These are phyloP conservation scores for Drosophila malerkotliana DNA, from an alignment of 1,140 invertebrate species.

Conservation along the genomic window DNA sequence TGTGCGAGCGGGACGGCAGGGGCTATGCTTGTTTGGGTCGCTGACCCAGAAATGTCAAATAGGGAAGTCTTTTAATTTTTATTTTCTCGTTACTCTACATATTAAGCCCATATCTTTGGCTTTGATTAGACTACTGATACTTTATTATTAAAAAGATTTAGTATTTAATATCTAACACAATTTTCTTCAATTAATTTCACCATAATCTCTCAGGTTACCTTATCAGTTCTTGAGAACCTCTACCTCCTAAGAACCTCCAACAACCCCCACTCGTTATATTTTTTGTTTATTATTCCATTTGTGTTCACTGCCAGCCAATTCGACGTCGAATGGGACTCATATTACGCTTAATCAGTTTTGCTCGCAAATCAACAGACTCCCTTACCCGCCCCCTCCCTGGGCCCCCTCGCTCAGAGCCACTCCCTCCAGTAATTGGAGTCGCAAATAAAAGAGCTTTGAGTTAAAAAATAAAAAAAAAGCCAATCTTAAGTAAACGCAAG, in stretches of 20 bases:
- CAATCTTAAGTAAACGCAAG: constrained; percentile 26
- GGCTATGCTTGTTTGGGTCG: constrained; percentile 70
- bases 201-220: background rate
- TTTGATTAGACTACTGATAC: background rate
- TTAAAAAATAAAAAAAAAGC: constrained; percentile 26
- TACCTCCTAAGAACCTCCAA: background rate
- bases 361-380: constrained; percentile 16
- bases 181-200: background rate
- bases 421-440: constrained; percentile 62
- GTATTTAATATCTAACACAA: background rate
- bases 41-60: constrained; percentile 83
- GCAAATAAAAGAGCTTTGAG: constrained; percentile 50
- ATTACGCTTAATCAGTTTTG: constrained; percentile 73
- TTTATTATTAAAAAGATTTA: background rate
- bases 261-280: background rate
- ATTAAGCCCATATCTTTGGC: background rate
- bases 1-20: background rate
- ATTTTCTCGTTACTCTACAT: no score
- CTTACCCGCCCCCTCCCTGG: background rate
- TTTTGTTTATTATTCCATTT: constrained; percentile 21
- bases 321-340: constrained; percentile 47
- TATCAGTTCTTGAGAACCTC: background rate
- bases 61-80: constrained; percentile 76
- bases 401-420: background rate
- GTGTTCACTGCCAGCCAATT: constrained; percentile 34